Conservation (phyloP, 1,140 invertebrate species). For the Drosophila nigromelanica region DNA sequence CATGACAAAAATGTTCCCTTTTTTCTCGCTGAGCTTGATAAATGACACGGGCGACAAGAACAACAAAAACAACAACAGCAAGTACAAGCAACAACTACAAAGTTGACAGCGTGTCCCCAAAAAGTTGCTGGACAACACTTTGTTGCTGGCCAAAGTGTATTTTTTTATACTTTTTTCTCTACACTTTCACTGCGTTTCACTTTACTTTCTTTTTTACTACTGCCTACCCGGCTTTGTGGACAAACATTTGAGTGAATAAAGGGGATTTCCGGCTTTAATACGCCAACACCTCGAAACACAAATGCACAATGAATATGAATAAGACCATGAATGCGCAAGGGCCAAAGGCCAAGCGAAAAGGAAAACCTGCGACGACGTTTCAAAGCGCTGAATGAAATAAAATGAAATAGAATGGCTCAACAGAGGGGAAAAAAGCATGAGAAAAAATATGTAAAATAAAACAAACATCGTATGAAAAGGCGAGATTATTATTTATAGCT, state of each 20-base stretch:
- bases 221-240: conserved; percentile 27
- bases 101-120: conserved; percentile 38
- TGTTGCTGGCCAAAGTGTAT: conserved; percentile 37
- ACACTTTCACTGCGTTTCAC: conserved; percentile 58
- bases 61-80: conserved; percentile 24
- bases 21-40: conserved; percentile 76
- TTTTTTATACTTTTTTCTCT: conserved; percentile 1
- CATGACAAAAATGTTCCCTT: conserved; percentile 78
- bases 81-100: conserved; percentile 27
- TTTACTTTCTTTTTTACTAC: conserved; percentile 7
- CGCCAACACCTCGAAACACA: conserved; percentile 51
- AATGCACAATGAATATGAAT: conserved; percentile 69
- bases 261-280: conserved; percentile 71
- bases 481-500: conserved; percentile 63
- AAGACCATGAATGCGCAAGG: conserved; percentile 51
- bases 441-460: conserved; percentile 13
- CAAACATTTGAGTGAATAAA: conserved; percentile 63
- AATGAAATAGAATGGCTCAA: conserved; percentile 34
- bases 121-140: conserved; percentile 57
- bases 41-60: conserved; percentile 61
- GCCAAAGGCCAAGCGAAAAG: conserved; percentile 42
- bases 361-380: conserved; percentile 14
- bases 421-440: conserved; percentile 8
- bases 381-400: conserved; percentile 47
- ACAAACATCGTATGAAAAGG: conserved; percentile 36